Conservation (phyloP, 2,797 vertebrate species). For the Petrocephalus sullivani region DNA sequence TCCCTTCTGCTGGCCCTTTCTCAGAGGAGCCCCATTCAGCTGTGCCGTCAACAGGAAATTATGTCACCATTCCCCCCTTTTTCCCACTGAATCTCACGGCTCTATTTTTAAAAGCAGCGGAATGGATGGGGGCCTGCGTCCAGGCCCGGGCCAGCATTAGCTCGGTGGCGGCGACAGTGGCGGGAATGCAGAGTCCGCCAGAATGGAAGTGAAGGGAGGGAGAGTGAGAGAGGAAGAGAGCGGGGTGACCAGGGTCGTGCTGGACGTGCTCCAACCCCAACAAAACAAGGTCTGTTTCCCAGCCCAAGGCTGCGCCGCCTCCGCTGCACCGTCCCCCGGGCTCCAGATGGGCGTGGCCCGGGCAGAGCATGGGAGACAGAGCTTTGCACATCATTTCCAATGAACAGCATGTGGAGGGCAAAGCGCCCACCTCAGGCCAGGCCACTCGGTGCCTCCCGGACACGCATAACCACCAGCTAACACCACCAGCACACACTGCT, state of each 20-base stretch:
- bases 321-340: background rate
- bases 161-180: constrained; percentile 11
- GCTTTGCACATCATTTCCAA: background rate
- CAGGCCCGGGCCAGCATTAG: background rate
- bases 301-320: constrained; percentile 31
- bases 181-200: constrained; percentile 8
- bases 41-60: constrained; percentile 53
- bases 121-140: constrained; percentile 31
- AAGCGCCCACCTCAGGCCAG: background rate
- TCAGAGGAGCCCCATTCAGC: constrained; percentile 41
- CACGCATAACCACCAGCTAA: background rate
- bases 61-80: constrained; percentile 37
- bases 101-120: constrained; percentile 46
- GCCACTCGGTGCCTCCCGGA: background rate
- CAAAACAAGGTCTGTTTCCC: constrained; percentile 49
- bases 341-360: constrained; percentile 15
- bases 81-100: constrained; percentile 41
- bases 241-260: constrained; percentile 42
- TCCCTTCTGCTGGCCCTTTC: constrained; percentile 26
- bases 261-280: constrained; percentile 46
- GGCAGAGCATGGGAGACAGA: constrained; percentile 16
- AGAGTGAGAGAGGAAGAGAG: constrained; percentile 36
- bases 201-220: constrained; percentile 25
- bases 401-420: background rate
- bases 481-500: background rate